Percentiles rank a stretch among this genome's conserved stretches.
phyloP scores from a whole-genome alignment of 2,113 vertebrate species.

The Cryptotis parvus region DNA sequence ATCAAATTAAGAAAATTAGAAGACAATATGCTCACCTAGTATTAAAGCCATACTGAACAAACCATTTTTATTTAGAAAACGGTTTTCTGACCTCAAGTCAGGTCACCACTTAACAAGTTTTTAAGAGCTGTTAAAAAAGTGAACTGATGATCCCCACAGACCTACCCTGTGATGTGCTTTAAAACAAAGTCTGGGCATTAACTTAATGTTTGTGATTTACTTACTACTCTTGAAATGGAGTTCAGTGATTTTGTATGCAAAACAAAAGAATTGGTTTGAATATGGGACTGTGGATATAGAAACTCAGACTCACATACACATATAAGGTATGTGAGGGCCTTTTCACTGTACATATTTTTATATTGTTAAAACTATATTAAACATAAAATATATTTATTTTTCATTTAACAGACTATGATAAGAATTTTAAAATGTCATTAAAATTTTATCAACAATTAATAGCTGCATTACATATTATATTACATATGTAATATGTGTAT shows the following conservation, averaged over 20 bases:
- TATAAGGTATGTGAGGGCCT: conserved; percentile 23
- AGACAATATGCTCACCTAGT: conserved; percentile 39
- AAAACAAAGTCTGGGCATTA: conserved; percentile 69
- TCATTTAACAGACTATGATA: neutral
- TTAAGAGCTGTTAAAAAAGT: conserved; percentile 68
- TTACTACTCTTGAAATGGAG: conserved; percentile 71
- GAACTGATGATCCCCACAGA: conserved; percentile 66
- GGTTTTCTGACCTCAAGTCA: conserved; percentile 28
- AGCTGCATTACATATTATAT: neutral
- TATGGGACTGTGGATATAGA: conserved; percentile 40
- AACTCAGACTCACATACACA: conserved; percentile 5
- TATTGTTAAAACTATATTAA: neutral
- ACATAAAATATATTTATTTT: conserved; percentile 7
- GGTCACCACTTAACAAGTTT: conserved; percentile 61
- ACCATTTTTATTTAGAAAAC: conserved; percentile 53
- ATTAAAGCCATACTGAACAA: conserved; percentile 57
- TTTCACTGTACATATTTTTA: conserved; percentile 36
- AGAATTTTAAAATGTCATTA: neutral
- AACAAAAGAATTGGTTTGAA: conserved; percentile 53
- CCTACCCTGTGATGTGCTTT: conserved; percentile 40
- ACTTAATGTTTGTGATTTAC: conserved; percentile 73
- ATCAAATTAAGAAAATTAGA: conserved; percentile 22
- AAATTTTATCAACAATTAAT: conserved; percentile 24
- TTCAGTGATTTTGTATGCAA: neutral
- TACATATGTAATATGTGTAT: neutral